Base-by-base conservation (phyloP, 1,140 invertebrate genomes). In the Phymorhynchus buccinoides region DNA sequence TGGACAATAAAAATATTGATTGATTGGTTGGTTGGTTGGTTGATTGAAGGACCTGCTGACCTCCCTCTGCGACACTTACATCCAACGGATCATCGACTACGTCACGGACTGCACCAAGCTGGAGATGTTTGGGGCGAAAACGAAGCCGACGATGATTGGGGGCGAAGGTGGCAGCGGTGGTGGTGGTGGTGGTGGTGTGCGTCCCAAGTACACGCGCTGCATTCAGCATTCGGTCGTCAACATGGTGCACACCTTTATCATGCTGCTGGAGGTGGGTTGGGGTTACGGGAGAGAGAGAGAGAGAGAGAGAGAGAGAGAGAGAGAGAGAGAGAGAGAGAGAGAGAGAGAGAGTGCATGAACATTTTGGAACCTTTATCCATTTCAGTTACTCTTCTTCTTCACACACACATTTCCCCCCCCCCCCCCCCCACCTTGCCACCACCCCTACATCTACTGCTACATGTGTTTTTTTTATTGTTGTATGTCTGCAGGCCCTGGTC, bases 241-340 rank as follows among this genome's bases (percentile, higher is more conserved):
- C 80, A 92, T 93, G 91, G 85, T 93, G 12, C 52, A 75, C 41
- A 93, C 92, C 2, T 92, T 93, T 73, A 89, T 87, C 27, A 89
- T 86, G 37, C 83, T 93, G 9, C 83, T 92, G 39, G 92, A 92
- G 89, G 92, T 93, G 85, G 82, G 91, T 73, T 73, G 32, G 44
- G 44, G 44, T 9, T 48, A 18, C 18, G 44, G 44, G 44, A 18
- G 44, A 9, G 44, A 18, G 44, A 9, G 44, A 9, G 44, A 9
- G 44, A 18, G 7, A 9, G 44, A 48, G 44, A 48, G 6, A 48
- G 18, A 18, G 44, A 9, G 44, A 6, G 44, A 6, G 44, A 18
- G 44, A 9, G n/a, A n/a, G n/a, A n/a, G n/a, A n/a, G n/a, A n/a
- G n/a, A n/a, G n/a, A n/a, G n/a, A n/a, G n/a, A n/a, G n/a, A n/a